phyloP scores from a whole-genome alignment of 2,797 vertebrate species.

The Molossus molossus region DNA sequence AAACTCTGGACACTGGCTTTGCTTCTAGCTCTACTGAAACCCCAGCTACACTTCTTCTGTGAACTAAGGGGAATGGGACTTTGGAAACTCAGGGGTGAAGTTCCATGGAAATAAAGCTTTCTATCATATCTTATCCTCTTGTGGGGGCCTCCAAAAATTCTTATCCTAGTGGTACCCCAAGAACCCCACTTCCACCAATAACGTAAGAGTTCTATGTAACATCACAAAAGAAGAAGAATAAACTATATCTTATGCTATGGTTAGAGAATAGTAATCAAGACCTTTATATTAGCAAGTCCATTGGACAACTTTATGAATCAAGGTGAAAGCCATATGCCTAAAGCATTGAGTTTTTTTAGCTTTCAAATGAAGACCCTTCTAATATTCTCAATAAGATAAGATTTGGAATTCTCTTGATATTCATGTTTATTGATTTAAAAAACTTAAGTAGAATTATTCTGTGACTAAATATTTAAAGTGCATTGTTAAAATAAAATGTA shows the following conservation, averaged over 20 bases:
- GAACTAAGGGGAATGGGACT: too few relatives aligned
- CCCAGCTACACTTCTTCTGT: too few relatives aligned
- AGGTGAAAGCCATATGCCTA: not conserved
- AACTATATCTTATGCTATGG: not conserved
- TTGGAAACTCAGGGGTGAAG: too few relatives aligned
- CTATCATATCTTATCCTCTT: too few relatives aligned
- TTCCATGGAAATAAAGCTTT: too few relatives aligned
- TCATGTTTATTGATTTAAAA: not conserved
- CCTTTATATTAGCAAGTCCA: not conserved
- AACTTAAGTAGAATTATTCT: conserved; percentile 14
- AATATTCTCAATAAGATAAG: not conserved
- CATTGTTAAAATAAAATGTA: not conserved
- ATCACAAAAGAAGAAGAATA: not conserved
- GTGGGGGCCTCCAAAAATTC: too few relatives aligned
- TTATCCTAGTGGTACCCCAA: too few relatives aligned
- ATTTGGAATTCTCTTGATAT: not conserved
- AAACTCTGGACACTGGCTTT: too few relatives aligned
- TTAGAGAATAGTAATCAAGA: not conserved
- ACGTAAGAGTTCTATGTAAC: not conserved
- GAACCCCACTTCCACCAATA: too few relatives aligned
- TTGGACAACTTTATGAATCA: not conserved
- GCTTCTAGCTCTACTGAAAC: too few relatives aligned
- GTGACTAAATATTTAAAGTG: not conserved
- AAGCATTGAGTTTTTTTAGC: not conserved
- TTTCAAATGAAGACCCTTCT: not conserved